phyloP scores from a whole-genome alignment of 2,888 invertebrate genomes.

The Ormyrus nitidulus region DNA sequence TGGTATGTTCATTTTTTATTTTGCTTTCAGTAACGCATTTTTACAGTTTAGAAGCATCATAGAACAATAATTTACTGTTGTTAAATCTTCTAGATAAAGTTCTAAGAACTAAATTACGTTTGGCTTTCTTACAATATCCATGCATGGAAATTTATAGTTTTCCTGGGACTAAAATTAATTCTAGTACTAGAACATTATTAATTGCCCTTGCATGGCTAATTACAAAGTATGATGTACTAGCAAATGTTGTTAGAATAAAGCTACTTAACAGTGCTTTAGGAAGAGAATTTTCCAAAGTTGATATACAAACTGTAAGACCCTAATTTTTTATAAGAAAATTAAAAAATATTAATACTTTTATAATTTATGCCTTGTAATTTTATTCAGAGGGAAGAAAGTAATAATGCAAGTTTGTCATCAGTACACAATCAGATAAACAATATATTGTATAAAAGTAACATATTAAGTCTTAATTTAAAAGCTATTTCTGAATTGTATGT shows the following conservation, averaged over 20 bases:
- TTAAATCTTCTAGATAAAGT: conserved; percentile 60
- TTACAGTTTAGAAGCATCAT: neutral
- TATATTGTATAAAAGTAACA: conserved; percentile 61
- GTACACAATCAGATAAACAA: conserved; percentile 56
- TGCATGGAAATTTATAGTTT: conserved; percentile 71
- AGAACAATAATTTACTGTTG: conserved; percentile 5
- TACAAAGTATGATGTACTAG: conserved; percentile 64
- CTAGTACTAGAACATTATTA: conserved; percentile 68
- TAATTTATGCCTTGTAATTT: neutral
- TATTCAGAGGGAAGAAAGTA: conserved; percentile 14
- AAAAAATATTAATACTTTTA: neutral
- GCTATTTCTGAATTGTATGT: conserved; percentile 62
- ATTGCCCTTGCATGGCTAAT: conserved; percentile 73
- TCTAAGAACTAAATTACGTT: conserved; percentile 68
- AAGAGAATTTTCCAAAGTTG: conserved; percentile 63
- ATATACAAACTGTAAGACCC: conserved; percentile 32
- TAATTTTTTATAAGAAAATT: conserved; percentile 3
- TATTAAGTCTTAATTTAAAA: conserved; percentile 63
- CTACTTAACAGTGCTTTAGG: conserved; percentile 64
- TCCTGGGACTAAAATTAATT: conserved; percentile 58
- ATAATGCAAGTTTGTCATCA: conserved; percentile 42
- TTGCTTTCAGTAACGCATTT: conserved; percentile 1
- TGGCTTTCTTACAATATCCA: conserved; percentile 70
- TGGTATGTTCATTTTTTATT: conserved; percentile 47
- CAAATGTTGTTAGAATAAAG: conserved; percentile 60